Evolutionary conservation across 1,140 invertebrate genomes (phyloP), one percentile per base, ranked within the genome.

Genomic region (Rhyzopertha dominica): DNA sequence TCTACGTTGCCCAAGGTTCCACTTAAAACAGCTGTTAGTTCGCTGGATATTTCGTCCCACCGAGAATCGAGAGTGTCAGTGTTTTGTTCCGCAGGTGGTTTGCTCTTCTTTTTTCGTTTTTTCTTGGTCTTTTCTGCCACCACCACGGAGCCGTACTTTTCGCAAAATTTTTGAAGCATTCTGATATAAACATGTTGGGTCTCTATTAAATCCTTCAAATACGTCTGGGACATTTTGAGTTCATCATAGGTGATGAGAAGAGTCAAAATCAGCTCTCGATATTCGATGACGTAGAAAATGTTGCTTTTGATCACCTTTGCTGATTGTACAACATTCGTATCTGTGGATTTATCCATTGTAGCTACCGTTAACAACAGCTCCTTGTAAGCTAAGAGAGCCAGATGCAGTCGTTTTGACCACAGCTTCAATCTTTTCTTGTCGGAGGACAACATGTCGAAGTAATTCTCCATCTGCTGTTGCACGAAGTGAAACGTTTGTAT

Each of bases 271-370:
- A 95, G 82, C 68, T 97, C 94, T 48, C 94, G 76, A 71, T 96
- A 97, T 68, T 98, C 95, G 44, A 89, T 73, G 8, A 94, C 84
- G 68, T 97, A 96, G 69, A 96, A 96, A 49, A 97, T 80, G 70
- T 91, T 89, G 63, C 84, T 86, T 69, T 95, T 90, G 49, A 97
- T 83, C 42, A 92, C 84, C 71, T 82, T 83, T 31, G 86, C 79
- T 1, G 86, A 84, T 19, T 85, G 81, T 44, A 75, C 74, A n/a
- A 93, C 79, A 20, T 70, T 70, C 30, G 71, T 64, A 61, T 88
- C 84, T 2, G 66, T 54, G 30, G 75, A 78, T 63, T 77, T 80
- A 64, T 92, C 89, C 87, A 95, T 93, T 2, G 74, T 77, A 37
- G 78, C 67, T 43, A 96, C 64, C 32, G 87, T 94, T 54, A 84